Conservation (phyloP, 2,113 vertebrate species). For the Festucalex cinctus region DNA sequence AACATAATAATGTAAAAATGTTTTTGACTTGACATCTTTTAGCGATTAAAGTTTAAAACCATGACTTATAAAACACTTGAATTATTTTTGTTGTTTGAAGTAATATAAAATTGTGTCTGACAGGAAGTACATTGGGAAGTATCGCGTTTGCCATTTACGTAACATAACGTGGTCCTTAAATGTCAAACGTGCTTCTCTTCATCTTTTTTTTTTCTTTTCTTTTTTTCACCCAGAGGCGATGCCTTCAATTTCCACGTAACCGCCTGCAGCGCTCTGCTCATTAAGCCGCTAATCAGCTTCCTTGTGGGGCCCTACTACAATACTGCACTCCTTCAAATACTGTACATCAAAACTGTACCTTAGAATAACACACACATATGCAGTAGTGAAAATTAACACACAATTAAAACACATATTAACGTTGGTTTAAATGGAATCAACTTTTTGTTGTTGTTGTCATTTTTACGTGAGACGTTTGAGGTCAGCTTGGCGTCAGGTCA, state of each 20-base stretch:
- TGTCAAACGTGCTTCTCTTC: not conserved
- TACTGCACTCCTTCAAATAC: not conserved
- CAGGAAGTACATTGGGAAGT: too few species aligned
- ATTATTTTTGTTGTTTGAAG: too few species aligned
- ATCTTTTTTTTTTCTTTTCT: not conserved
- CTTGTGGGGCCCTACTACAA: not conserved
- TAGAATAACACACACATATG: not conserved
- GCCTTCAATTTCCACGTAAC: slow-evolving; percentile 6
- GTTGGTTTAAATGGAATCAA: not conserved
- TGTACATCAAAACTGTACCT: not conserved
- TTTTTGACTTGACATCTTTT: too few species aligned
- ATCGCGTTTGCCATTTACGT: not conserved
- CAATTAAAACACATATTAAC: not conserved
- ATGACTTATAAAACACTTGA: too few species aligned
- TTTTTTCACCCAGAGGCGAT: not conserved
- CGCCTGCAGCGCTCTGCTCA: not conserved
- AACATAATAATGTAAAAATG: too few species aligned
- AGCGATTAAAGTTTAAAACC: too few species aligned
- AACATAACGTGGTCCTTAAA: not conserved
- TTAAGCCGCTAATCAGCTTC: slow-evolving; percentile 3
- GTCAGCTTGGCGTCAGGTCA: not conserved
- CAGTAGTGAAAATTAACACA: not conserved
- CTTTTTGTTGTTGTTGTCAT: not conserved
- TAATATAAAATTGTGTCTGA: too few species aligned
- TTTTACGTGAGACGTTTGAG: not conserved